Base-by-base conservation (phyloP, 2,797 vertebrate genomes). In the Myotis vivesi region DNA sequence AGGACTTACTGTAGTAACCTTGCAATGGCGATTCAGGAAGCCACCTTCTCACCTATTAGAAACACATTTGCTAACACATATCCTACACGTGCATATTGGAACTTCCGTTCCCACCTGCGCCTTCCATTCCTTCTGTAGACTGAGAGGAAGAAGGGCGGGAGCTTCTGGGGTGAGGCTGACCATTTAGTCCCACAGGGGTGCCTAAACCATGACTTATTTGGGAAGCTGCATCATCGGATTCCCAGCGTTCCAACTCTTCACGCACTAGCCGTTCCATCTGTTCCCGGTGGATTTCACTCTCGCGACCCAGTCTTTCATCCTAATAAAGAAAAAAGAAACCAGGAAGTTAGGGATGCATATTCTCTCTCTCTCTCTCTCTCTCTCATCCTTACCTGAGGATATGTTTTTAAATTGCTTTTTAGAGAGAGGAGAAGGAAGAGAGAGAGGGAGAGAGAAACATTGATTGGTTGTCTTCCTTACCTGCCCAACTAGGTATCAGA, bases 211-310 rank as follows among this genome's bases (percentile, higher is more conserved):
- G 99, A 97, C 99, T 99, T 96, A 99, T 98, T 90, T 99, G 99
- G 4, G 99, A 99, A 11, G 98, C 98, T 0, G 98, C 97, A 3
- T 99, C 99, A 0, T 99, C 99, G 0, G 99, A 99, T 91, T 99
- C 99, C 99, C 99, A 99, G 76, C 99, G 99, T 91, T 99, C 99
- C 97, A 99, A 92, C 81, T 99, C 99, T 96, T 99, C 99, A 46
- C 99, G 98, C 68, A 99, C 99, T 2, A 99, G 98, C 69, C 98
- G 98, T 96, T 99, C 99, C 99, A 99, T 99, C 94, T 99, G 99
- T 19, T 99, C 99, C 94, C 99, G 97, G 98, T 99, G 99, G 36
- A 98, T 96, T 6, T 99, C 99, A 0, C 97, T 98, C 97, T 99
- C 99, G 36, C 98, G 98, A 19, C 99, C 99, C 97, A 98, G 96